Conservation (phyloP, 2,888 invertebrate species). For the Tetramorium bicarinatum region DNA sequence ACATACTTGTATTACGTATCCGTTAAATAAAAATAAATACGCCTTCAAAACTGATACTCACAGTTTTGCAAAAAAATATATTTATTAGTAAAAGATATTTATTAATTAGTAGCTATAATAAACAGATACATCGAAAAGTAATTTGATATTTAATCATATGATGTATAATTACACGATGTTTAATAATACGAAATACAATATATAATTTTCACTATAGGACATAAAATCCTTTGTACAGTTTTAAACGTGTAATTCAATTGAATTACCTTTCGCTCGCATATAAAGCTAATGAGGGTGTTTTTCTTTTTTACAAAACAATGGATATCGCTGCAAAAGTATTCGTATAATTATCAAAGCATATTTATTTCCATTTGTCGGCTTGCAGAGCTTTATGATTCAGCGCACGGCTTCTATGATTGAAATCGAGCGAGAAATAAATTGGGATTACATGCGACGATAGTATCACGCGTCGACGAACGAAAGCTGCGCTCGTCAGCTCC, state of each 20-base stretch:
- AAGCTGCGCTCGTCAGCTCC: slow-evolving; percentile 64
- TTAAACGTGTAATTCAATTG: background rate
- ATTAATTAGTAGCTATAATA: too few species aligned
- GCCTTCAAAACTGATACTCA: background rate
- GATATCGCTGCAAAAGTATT: background rate
- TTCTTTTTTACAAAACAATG: background rate
- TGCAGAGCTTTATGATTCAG: slow-evolving; percentile 29
- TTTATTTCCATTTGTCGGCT: slow-evolving; percentile 16
- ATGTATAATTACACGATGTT: slow-evolving; percentile 10
- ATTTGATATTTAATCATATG: background rate
- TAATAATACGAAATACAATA: background rate
- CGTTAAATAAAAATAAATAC: slow-evolving; percentile 5
- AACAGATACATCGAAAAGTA: background rate
- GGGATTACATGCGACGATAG: slow-evolving; percentile 65
- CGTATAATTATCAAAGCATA: background rate
- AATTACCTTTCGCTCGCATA: background rate
- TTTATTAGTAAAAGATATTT: background rate
- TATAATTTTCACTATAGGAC: background rate
- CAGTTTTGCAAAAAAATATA: background rate
- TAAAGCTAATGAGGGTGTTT: background rate
- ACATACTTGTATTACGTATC: background rate
- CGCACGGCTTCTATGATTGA: slow-evolving; percentile 34
- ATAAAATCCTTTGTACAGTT: background rate
- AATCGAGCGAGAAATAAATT: slow-evolving; percentile 64
- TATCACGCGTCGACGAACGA: slow-evolving; percentile 59